A percentile compares a stretch with the other conserved stretches of the same genome.
phyloP scores from a whole-genome alignment of 2,113 vertebrate genomes.

The Psilopogon haemacephalus region DNA sequence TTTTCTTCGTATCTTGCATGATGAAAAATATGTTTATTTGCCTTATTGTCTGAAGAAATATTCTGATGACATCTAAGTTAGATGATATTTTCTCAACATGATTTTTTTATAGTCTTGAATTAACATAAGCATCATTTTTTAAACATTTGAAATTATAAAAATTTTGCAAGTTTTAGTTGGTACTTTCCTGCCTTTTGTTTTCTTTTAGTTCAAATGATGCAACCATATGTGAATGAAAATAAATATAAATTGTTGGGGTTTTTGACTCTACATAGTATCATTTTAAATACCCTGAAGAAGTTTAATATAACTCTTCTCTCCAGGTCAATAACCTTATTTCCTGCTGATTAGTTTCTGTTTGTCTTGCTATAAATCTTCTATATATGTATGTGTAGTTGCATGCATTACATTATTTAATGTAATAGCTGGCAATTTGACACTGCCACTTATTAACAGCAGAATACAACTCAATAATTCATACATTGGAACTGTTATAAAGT shows the following conservation, averaged over 20 bases:
- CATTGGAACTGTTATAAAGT: not conserved
- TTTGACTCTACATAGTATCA: not conserved
- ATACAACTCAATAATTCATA: not conserved
- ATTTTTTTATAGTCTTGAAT: not conserved
- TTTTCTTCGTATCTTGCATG: not conserved
- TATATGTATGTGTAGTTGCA: not conserved
- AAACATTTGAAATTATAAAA: not conserved
- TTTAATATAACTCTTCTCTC: not conserved
- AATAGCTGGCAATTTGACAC: not conserved
- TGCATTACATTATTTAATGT: not conserved
- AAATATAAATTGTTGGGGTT: not conserved
- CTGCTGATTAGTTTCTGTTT: not conserved
- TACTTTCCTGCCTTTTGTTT: not conserved
- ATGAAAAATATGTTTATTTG: not conserved
- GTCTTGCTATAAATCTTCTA: not conserved
- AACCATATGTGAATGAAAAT: not conserved
- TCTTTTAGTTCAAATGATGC: not conserved
- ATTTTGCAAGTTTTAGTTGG: not conserved
- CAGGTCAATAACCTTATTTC: not conserved
- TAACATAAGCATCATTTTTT: not conserved
- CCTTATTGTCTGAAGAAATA: not conserved
- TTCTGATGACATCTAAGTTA: not conserved
- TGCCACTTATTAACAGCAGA: not conserved
- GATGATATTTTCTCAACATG: not conserved
- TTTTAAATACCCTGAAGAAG: not conserved